Conservation (phyloP, 2,797 vertebrate species). For the Gastrophryne carolinensis region DNA sequence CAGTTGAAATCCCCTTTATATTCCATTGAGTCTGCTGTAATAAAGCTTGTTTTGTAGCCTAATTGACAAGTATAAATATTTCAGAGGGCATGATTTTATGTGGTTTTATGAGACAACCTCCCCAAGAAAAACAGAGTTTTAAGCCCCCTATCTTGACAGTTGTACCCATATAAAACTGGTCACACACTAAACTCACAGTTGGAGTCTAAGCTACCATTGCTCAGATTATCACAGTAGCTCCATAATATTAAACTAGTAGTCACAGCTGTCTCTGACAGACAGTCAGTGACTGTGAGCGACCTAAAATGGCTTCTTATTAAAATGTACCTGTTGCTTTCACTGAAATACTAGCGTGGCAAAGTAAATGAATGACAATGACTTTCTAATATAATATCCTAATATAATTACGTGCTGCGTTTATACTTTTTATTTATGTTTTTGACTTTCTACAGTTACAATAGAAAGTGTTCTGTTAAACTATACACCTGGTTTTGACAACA, state of each 20-base stretch:
- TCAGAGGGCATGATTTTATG: conserved; percentile 56
- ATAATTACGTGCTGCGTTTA: too few relatives aligned
- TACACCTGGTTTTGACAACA: too few relatives aligned
- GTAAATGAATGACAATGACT: too few relatives aligned
- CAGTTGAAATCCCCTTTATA: background rate
- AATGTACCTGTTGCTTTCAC: background rate
- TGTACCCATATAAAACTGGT: conserved; percentile 62
- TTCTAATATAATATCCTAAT: too few relatives aligned
- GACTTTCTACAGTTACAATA: too few relatives aligned
- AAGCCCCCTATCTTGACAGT: conserved; percentile 53
- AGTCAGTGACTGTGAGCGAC: background rate
- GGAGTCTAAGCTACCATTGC: conserved; percentile 58
- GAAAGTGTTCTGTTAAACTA: too few relatives aligned
- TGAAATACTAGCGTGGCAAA: too few relatives aligned
- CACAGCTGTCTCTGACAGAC: conserved; percentile 22
- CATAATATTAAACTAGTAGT: background rate
- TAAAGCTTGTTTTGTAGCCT: conserved; percentile 55
- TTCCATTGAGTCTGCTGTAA: conserved; percentile 38
- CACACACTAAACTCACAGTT: conserved; percentile 62
- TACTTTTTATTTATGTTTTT: too few relatives aligned
- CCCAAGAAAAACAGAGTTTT: conserved; percentile 55
- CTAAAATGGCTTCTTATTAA: background rate
- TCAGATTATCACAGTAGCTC: conserved; percentile 21
- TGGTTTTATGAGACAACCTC: conserved; percentile 54
- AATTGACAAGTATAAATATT: conserved; percentile 54